Percentiles rank a stretch among this genome's conserved stretches.
Conservation (phyloP, 2,888 invertebrate genomes). For the Patella caerulea region DNA sequence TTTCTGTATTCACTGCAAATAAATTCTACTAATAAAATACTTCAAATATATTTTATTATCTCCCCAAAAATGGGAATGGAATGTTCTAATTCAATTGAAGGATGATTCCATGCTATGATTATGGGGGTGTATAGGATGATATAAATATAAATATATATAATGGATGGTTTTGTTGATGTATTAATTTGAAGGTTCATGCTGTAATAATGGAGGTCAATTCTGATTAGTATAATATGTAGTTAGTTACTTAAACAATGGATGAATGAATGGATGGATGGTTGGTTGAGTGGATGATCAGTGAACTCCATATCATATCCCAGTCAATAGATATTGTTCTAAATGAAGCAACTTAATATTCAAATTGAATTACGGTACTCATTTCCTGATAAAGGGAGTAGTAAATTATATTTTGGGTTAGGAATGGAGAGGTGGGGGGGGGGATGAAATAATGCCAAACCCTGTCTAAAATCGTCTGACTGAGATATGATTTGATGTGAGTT, state of each 20-base stretch:
- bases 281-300: neutral
- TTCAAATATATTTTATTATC: no score
- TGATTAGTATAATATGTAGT: no score
- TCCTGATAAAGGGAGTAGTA: no score
- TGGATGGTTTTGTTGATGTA: neutral
- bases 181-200: no score
- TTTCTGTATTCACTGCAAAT: no score
- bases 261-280: neutral
- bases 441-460: neutral
- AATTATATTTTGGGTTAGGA: neutral
- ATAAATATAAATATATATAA: neutral
- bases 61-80: neutral
- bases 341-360: no score
- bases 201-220: no score
- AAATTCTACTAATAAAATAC: no score
- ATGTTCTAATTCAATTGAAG: neutral
- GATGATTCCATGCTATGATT: neutral
- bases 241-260: neutral
- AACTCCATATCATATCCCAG: neutral
- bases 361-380: no score
- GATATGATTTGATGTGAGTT: no score
- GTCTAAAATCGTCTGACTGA: neutral
- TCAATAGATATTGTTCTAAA: no score
- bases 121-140: conserved; percentile 5
- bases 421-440: neutral